Conservation (phyloP, 2,113 vertebrate species). For the Pan paniscus region DNA sequence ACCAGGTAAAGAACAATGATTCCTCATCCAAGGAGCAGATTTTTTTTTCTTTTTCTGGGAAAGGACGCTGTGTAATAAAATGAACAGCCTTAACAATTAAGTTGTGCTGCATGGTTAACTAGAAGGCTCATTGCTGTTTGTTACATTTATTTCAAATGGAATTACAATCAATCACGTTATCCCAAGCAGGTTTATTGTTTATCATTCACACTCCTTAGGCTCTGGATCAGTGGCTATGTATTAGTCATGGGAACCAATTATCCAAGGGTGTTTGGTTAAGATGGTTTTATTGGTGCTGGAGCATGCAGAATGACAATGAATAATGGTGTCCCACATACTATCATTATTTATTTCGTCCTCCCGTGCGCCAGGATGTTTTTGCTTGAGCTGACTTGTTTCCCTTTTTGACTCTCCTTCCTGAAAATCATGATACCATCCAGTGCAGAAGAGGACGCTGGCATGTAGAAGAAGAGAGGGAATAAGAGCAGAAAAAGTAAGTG, state of each 20-base stretch:
- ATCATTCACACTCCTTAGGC: not conserved
- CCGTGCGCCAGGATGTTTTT: not conserved
- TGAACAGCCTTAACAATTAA: constrained; percentile 25
- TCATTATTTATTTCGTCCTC: not conserved
- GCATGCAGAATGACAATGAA: not conserved
- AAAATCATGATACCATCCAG: not conserved
- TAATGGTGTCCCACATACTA: not conserved
- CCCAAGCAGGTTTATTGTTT: constrained; percentile 22
- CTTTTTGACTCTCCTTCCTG: not conserved
- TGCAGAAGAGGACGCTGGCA: not conserved
- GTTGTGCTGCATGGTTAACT: not conserved
- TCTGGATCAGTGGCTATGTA: not conserved
- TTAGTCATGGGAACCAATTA: constrained; percentile 16
- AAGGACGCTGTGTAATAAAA: constrained; percentile 29
- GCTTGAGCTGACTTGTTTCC: not conserved
- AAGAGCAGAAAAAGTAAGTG: not conserved
- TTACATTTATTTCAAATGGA: constrained; percentile 39
- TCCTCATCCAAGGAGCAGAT: not conserved
- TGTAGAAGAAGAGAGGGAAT: not conserved
- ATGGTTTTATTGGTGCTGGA: not conserved
- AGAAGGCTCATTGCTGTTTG: not conserved
- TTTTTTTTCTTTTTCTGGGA: not conserved
- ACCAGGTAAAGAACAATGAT: not conserved
- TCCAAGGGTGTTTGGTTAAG: not conserved
- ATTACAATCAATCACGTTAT: constrained; percentile 29